Base-by-base conservation (phyloP, 2,888 invertebrate genomes). In the Torymus aiolomorphi region DNA sequence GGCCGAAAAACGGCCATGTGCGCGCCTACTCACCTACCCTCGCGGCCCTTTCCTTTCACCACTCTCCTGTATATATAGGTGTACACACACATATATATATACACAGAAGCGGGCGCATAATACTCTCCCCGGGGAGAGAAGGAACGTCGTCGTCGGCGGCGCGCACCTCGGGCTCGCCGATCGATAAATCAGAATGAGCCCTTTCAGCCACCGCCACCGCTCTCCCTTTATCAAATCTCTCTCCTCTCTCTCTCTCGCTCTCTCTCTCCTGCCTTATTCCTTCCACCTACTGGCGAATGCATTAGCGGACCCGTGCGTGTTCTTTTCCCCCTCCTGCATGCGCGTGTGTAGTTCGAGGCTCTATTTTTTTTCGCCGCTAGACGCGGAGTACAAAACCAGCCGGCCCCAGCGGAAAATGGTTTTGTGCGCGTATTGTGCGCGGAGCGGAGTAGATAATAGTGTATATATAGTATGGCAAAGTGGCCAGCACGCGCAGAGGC, bases 121-220 rank as follows among this genome's bases (percentile, higher is more conserved):
- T 42, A 3, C 56, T 31, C 24, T 59, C 79, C 75, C 63, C 51
- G 20, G 71, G 71, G 79, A 52, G 42, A 42, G 42, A 42, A 42
- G 42, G 42, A 42, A 16, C 24, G 31, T 54, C 13, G 16, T 16
- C 14, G n/a, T n/a, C 63, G 14, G 11, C 20, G 56, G 65, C 49
- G 20, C 49, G 2, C 42, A 52, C 71, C 65, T 69, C 69, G 49
- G 69, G 49, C 74, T 70, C 51, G 49, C 77, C 77, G 77, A 80
- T 80, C 80, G 80, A 80, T 80, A 80, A 80, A 77, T 80, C 80
- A 77, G 80, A 80, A 77, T 77, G 61, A 80, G 80, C 72, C 76
- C 80, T 76, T 76, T 80, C 72, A 72, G 16, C 31, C 31, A 49
- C 11, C n/a, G 31, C 31, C 31, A 31, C 42, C 8, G 42, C 42